phyloP scores from a whole-genome alignment of 2,888 invertebrate genomes.

The Heteromurus nitidus region DNA sequence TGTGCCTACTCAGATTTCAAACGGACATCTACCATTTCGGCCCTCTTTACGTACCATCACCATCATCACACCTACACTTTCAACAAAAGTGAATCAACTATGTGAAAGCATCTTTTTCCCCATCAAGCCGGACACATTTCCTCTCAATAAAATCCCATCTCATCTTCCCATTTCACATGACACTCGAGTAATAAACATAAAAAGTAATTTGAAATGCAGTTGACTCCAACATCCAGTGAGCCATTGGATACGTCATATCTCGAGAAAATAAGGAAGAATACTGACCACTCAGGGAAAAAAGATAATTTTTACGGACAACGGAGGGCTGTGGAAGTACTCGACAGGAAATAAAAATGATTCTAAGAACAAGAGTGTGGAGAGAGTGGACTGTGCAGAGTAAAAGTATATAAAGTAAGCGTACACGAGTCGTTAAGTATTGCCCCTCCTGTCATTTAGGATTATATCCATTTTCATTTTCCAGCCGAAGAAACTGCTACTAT shows the following conservation, averaged over 20 bases:
- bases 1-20: too few species aligned
- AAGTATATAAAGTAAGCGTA: too few species aligned
- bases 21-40: background rate
- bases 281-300: too few species aligned
- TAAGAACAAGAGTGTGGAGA: background rate
- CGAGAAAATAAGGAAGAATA: too few species aligned
- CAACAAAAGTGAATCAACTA: too few species aligned
- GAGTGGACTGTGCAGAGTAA: too few species aligned
- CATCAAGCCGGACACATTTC: too few species aligned
- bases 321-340: too few species aligned
- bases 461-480: constrained; percentile 8
- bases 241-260: too few species aligned
- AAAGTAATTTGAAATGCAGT: constrained; percentile 8
- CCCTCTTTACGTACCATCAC: background rate
- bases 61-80: background rate
- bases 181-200: constrained; percentile 3
- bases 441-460: constrained; percentile 52
- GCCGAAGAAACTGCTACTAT: too few species aligned
- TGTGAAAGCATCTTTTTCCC: too few species aligned
- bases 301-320: too few species aligned
- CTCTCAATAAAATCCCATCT: background rate
- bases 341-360: constrained; percentile 9
- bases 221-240: background rate
- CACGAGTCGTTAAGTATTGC: constrained; percentile 23
- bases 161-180: background rate